Evolutionary conservation across 2,888 invertebrate genomes (phyloP).

Genomic region (Agrotis exclamationis): DNA sequence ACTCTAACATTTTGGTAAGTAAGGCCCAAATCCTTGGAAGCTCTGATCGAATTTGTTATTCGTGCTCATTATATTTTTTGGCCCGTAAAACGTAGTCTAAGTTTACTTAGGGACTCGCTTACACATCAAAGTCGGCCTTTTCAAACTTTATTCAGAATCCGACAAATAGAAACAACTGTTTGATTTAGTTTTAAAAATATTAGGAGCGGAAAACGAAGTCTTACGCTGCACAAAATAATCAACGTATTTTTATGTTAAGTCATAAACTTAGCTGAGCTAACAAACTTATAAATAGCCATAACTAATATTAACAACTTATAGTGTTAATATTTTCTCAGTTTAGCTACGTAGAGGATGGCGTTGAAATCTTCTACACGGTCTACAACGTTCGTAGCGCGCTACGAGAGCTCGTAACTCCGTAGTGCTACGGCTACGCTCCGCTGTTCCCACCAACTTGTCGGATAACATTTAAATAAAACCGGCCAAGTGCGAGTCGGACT

Average conservation of each 20-base stretch:
- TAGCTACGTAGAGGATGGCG: slow-evolving; percentile 48
- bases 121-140: slow-evolving; percentile 27
- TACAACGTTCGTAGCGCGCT: slow-evolving; percentile 56
- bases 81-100: slow-evolving; percentile 49
- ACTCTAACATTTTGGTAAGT: slow-evolving; percentile 51
- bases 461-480: slow-evolving; percentile 34
- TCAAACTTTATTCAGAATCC: slow-evolving; percentile 31
- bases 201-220: not conserved
- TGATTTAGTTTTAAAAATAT: slow-evolving; percentile 18
- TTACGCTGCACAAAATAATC: not conserved
- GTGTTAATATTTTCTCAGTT: slow-evolving; percentile 22
- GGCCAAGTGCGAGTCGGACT: no score
- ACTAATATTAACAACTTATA: not conserved
- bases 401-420: slow-evolving; percentile 64
- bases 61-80: slow-evolving; percentile 58
- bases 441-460: slow-evolving; percentile 32
- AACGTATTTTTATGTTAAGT: not conserved
- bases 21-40: slow-evolving; percentile 47
- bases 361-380: slow-evolving; percentile 65
- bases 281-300: slow-evolving; percentile 18
- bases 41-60: slow-evolving; percentile 56
- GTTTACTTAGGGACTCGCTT: slow-evolving; percentile 40
- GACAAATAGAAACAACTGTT: slow-evolving; percentile 18
- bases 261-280: slow-evolving; percentile 1
- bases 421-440: slow-evolving; percentile 59